Conservation (phyloP, 1,140 invertebrate species). For the Trachymyrmex septentrionalis region DNA sequence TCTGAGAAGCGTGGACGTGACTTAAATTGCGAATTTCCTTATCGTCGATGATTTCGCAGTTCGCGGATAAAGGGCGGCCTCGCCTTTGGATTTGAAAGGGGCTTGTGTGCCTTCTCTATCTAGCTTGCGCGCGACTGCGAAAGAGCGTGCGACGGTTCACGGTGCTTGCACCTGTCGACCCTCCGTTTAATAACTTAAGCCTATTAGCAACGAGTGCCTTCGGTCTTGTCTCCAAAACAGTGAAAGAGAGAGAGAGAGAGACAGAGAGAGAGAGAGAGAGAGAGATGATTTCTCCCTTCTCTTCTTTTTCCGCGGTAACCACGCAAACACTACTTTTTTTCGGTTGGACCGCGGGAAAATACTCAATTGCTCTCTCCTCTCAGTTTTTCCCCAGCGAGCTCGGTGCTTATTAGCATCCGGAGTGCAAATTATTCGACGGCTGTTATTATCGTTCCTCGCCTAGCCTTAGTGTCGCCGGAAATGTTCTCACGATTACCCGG, state of each 20-base stretch:
- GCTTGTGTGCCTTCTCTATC: not conserved
- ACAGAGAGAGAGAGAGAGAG: too few species aligned
- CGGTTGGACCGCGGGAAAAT: slow-evolving; percentile 22
- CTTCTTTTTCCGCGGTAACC: slow-evolving; percentile 43
- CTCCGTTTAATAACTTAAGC: slow-evolving; percentile 78
- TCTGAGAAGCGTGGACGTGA: slow-evolving; percentile 45
- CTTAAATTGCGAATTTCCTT: slow-evolving; percentile 51
- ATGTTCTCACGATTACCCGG: slow-evolving; percentile 40
- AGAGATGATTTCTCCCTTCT: not conserved
- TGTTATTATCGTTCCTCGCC: slow-evolving; percentile 10
- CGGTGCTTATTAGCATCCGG: slow-evolving; percentile 58
- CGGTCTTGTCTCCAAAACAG: slow-evolving; percentile 42
- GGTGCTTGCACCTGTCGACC: slow-evolving; percentile 74
- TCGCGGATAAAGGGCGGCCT: slow-evolving; percentile 42
- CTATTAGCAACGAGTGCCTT: slow-evolving; percentile 75
- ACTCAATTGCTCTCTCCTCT: slow-evolving; percentile 29
- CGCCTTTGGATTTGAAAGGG: slow-evolving; percentile 26
- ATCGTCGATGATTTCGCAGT: slow-evolving; percentile 49
- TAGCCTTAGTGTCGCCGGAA: not conserved
- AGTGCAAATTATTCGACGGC: slow-evolving; percentile 49
- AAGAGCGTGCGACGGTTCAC: slow-evolving; percentile 70
- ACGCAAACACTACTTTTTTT: slow-evolving; percentile 58
- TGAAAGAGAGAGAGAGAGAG: not conserved
- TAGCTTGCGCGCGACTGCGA: slow-evolving; percentile 48
- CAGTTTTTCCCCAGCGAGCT: slow-evolving; percentile 10